A percentile compares a stretch with the other conserved stretches of the same genome.
phyloP scores from a whole-genome alignment of 2,113 vertebrate genomes.

The Eupsittula cactorum region DNA sequence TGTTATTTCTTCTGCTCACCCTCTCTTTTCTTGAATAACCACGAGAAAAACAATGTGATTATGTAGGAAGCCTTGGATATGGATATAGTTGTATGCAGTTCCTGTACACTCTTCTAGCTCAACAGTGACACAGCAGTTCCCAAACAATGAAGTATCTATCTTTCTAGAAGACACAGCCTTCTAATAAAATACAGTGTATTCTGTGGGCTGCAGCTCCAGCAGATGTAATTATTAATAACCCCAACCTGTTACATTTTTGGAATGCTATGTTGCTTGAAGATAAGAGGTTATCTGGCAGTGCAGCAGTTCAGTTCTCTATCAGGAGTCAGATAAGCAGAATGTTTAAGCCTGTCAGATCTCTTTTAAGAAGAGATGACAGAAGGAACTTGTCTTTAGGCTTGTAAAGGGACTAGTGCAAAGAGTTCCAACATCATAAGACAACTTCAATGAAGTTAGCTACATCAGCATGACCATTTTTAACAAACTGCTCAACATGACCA shows the following conservation, averaged over 20 bases:
- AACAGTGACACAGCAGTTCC: neutral
- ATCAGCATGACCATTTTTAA: slow-evolving; percentile 11
- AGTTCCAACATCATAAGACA: slow-evolving; percentile 15
- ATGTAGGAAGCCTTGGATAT: neutral
- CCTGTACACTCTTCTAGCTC: neutral
- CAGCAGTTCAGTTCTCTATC: slow-evolving; percentile 43
- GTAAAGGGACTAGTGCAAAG: slow-evolving; percentile 38
- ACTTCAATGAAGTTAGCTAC: slow-evolving; percentile 7
- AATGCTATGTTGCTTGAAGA: slow-evolving; percentile 37
- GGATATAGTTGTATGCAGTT: neutral
- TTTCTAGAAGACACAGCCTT: neutral
- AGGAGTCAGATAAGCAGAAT: slow-evolving; percentile 41
- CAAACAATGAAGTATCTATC: neutral
- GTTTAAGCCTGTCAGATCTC: slow-evolving; percentile 44
- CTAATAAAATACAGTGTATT: neutral
- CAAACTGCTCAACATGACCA: neutral
- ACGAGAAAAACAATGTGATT: neutral
- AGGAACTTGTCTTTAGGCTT: neutral
- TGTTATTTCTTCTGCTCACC: neutral
- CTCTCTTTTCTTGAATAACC: neutral
- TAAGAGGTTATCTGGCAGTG: slow-evolving; percentile 42
- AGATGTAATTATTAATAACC: neutral
- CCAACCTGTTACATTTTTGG: slow-evolving; percentile 19
- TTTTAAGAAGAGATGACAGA: slow-evolving; percentile 17
- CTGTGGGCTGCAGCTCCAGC: neutral